These are phyloP conservation scores for Ornithoptera alexandrae DNA, from an alignment of 2,888 invertebrate species.

Conservation along the genomic window DNA sequence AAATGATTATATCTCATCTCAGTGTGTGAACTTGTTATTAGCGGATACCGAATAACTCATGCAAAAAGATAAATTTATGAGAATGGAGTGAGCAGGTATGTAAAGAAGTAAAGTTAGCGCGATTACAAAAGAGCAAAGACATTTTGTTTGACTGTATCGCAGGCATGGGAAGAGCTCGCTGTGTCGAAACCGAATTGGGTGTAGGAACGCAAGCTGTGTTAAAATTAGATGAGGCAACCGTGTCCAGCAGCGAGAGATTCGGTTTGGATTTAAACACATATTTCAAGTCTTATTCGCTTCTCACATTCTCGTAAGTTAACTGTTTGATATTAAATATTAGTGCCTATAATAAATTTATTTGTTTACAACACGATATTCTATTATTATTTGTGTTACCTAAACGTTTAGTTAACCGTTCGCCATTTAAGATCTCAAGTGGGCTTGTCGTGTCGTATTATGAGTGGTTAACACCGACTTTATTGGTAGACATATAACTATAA, in stretches of 20 bases:
- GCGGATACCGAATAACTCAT: not conserved
- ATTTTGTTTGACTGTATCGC: conserved; percentile 42
- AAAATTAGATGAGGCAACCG: conserved; percentile 56
- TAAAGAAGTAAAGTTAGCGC: conserved; percentile 34
- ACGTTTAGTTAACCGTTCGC: conserved; percentile 13
- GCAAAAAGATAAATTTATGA: not conserved
- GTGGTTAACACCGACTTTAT: conserved; percentile 2
- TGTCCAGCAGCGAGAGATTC: conserved; percentile 35
- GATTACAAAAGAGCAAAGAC: conserved; percentile 45
- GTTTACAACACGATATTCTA: conserved; percentile 16
- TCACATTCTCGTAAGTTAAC: conserved; percentile 20
- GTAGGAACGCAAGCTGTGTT: conserved; percentile 44
- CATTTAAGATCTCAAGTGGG: conserved; percentile 13
- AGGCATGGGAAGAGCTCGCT: conserved; percentile 49
- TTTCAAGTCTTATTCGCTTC: conserved; percentile 21
- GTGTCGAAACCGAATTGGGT: conserved; percentile 53
- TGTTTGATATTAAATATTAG: conserved; percentile 12
- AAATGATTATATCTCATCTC: too few species aligned
- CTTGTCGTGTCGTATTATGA: conserved; percentile 13
- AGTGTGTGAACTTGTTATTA: not conserved
- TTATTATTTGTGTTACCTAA: conserved; percentile 15
- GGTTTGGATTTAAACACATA: conserved; percentile 30
- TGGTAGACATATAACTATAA: not conserved
- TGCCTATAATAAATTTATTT: conserved; percentile 16
- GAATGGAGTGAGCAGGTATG: conserved; percentile 20